Evolutionary conservation across 2,113 vertebrate genomes (phyloP).

Genomic region (Seriola dumerili): DNA sequence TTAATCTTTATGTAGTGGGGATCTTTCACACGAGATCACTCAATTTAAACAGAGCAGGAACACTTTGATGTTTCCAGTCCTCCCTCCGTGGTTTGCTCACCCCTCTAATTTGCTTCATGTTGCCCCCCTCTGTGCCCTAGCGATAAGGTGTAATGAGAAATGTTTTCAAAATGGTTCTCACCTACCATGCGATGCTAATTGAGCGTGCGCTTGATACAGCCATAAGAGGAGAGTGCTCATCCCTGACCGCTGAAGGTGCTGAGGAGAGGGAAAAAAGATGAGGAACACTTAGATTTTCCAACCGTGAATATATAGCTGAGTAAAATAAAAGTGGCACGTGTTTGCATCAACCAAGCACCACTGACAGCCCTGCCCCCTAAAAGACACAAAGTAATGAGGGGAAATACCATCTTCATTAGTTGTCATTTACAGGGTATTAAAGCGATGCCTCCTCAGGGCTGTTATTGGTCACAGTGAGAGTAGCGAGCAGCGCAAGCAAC

Average conservation of each 20-base stretch:
- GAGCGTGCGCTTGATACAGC: conserved; percentile 43
- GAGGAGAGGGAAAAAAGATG: conserved; percentile 17
- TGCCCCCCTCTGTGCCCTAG: conserved; percentile 63
- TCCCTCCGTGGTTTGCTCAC: conserved; percentile 49
- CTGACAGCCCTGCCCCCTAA: conserved; percentile 36
- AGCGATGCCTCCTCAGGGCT: conserved; percentile 58
- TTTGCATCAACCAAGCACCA: conserved; percentile 32
- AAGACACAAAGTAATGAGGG: conserved; percentile 58
- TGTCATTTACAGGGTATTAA: conserved; percentile 78
- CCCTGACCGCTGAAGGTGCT: conserved; percentile 39
- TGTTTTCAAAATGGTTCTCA: conserved; percentile 73
- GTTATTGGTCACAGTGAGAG: conserved; percentile 71
- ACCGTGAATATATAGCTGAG: neutral
- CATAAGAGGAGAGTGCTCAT: conserved; percentile 34
- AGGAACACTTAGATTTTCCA: neutral
- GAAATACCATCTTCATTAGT: conserved; percentile 75
- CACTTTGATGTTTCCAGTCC: conserved; percentile 78
- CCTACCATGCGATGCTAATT: conserved; percentile 70
- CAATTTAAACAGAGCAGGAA: conserved; percentile 76
- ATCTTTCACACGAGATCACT: conserved; percentile 80
- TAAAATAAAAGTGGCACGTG: conserved; percentile 1
- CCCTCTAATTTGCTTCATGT: conserved; percentile 73
- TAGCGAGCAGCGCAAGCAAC: conserved; percentile 22
- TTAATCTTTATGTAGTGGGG: conserved; percentile 80
- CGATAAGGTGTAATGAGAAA: conserved; percentile 84